Percentiles rank a stretch among this genome's conserved stretches.
Evolutionary conservation across 2,797 vertebrate species (phyloP).

Genomic region (Microctenopoma steveboyesi): DNA sequence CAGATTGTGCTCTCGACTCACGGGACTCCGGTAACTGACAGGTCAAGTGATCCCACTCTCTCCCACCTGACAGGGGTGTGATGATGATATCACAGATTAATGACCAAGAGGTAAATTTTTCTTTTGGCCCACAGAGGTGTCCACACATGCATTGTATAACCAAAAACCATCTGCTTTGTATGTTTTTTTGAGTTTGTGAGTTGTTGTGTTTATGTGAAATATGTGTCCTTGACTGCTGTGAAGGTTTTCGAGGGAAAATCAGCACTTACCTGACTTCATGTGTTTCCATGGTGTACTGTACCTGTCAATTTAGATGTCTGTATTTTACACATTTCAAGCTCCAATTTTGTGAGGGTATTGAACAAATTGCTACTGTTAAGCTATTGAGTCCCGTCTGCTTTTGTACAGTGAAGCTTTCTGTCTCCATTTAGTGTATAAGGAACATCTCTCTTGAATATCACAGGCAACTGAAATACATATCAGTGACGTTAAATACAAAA

Average conservation of each 20-base stretch:
- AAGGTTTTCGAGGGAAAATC: constrained; percentile 61
- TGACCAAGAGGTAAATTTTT: constrained; percentile 56
- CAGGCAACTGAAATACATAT: constrained; percentile 81
- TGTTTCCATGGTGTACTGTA: constrained; percentile 83
- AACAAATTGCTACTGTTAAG: constrained; percentile 83
- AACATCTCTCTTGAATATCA: constrained; percentile 79
- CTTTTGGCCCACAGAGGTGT: constrained; percentile 66
- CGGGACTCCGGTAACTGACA: constrained; percentile 88
- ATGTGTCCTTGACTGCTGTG: constrained; percentile 82
- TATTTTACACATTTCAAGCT: constrained; percentile 82
- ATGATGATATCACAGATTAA: constrained; percentile 71
- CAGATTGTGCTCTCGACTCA: constrained; percentile 89
- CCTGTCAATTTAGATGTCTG: constrained; percentile 82
- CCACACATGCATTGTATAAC: constrained; percentile 80
- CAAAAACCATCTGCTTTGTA: constrained; percentile 83
- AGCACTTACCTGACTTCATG: constrained; percentile 76
- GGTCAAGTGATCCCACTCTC: constrained; percentile 71
- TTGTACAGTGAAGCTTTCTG: constrained; percentile 83
- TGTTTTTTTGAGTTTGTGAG: constrained; percentile 78
- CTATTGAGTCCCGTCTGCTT: constrained; percentile 87
- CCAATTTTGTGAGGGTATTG: constrained; percentile 82
- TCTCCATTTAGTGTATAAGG: constrained; percentile 83
- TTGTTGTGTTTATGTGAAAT: constrained; percentile 80
- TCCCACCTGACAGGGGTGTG: constrained; percentile 78
- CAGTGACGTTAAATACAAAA: constrained; percentile 82